These are phyloP conservation scores for Nemotelus pantherinus DNA, from an alignment of 2,888 invertebrate species.

Conservation along the genomic window DNA sequence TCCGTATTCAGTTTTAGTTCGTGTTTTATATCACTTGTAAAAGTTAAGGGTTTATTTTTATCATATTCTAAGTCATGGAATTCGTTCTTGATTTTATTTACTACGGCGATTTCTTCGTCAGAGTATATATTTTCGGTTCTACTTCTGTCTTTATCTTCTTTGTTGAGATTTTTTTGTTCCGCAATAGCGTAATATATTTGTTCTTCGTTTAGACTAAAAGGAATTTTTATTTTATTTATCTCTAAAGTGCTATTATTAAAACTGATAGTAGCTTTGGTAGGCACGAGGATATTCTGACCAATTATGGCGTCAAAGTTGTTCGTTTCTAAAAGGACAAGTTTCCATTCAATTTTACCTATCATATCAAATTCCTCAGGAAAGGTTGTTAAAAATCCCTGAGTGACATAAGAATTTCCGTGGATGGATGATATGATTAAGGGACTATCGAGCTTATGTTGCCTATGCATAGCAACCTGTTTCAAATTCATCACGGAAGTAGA, in stretches of 20 bases:
- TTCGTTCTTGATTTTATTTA: neutral
- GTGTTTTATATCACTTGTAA: conserved; percentile 14
- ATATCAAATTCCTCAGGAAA: neutral
- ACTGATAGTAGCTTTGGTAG: conserved; percentile 3
- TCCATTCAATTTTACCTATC: conserved; percentile 11
- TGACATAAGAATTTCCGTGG: conserved; percentile 1
- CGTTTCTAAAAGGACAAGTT: neutral
- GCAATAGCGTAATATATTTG: too few species aligned
- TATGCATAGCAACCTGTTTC: neutral
- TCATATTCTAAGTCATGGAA: conserved; percentile 20
- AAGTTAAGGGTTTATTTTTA: conserved; percentile 2
- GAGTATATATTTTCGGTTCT: neutral
- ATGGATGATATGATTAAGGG: conserved; percentile 18
- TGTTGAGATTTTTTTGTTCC: neutral
- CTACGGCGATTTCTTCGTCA: neutral
- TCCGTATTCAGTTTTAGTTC: conserved; percentile 23
- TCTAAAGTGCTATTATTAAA: conserved; percentile 17
- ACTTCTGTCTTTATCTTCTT: neutral
- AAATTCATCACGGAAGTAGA: conserved; percentile 15
- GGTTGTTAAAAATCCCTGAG: neutral
- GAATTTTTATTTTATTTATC: conserved; percentile 14
- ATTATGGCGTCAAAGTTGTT: conserved; percentile 18
- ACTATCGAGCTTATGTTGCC: conserved; percentile 10
- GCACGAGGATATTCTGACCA: conserved; percentile 13
- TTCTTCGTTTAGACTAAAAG: conserved; percentile 13